Base-by-base conservation (phyloP, 2,113 vertebrate genomes). In the Australoheros scitulus region DNA sequence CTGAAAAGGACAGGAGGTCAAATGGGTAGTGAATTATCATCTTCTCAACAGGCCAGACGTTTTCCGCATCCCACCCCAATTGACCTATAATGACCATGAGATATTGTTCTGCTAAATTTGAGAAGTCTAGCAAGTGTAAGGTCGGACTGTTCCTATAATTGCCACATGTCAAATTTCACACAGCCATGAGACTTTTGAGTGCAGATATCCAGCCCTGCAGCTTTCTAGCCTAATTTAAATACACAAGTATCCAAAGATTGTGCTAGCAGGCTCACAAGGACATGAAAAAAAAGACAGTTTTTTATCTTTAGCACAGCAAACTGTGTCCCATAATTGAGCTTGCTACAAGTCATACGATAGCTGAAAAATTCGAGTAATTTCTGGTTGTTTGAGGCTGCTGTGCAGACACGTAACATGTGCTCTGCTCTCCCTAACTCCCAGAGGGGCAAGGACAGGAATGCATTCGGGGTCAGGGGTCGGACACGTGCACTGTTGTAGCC, bases 391-490 rank as follows among this genome's bases (percentile, higher is more conserved):
- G 52, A 77, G 83, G 79, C 84, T 77, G 81, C 61, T 55, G 79
- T 86, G 80, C 87, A 83, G 87, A 86, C 87, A 60, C 82, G 86
- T 79, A 92, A 87, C 89, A 92, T 90, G 90, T 88, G 88, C 61
- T 78, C 79, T 13, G 58, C 56, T 82, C 86, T 87, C 89, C 80
- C 56, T 38, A 41, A 79, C 87, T 92, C 85, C 83, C 90, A 84
- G 84, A 90, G 87, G 88, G 86, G 70, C 76, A 81, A 65, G 57
- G 84, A 80, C 83, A 93, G 90, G 91, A 92, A 93, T 92, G 88
- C 77, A 76, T 68, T 77, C 56, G 32, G 84, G 89, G 90, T 93
- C 89, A 92, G 77, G 82, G 92, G 93, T 93, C 81, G 24, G 82
- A 84, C 74, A 91, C 41, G 79, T 88, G 87, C 88, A 77, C 76